Evolutionary conservation across 2,888 invertebrate species (phyloP), one percentile per base, ranked within the genome.

Genomic region (Scaptomyza cyrtandrae): DNA sequence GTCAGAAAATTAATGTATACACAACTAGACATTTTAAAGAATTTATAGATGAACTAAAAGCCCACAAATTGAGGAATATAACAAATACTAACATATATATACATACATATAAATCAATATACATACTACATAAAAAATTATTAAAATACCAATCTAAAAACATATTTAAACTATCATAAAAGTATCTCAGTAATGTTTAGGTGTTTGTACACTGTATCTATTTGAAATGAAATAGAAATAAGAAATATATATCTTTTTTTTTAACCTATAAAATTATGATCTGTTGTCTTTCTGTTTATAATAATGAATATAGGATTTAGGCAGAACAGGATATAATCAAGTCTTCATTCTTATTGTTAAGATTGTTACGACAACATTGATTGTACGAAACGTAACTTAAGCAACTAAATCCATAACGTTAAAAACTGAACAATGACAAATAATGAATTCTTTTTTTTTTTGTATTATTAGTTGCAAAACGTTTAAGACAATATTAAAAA

Each of bases 401-500:
- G 80, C 56, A 77, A 77, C 75, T 70, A 71, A 59, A 67, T 86
- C 63, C 76, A 76, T 67, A 83, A 83, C 77, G 74, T 63, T 72
- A 67, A 75, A 84, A 85, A 81, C 85, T 85, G 89, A 85, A 79
- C 73, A 78, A 86, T 87, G 85, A 85, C 85, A 85, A 85, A 85
- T 85, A 85, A 85, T 85, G 74, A 60, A 79, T 74, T 69, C 75
- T 78, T 78, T 78, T 86, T 78, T 71, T 78, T 86, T 78, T 71
- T 73, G 53, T 56, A 50, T 59, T 63, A 75, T 88, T 48, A 69
- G 86, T 72, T 77, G 61, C 53, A 41, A 37, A 11, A 71, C 68
- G 76, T 68, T 71, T 76, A 75, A 76, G 71, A 53, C 54, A 60
- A 57, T 13, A 61, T 13, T 44, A 49, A n/a, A 5, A 14, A 33